phyloP scores from a whole-genome alignment of 2,113 vertebrate species.

The Pollachius pollachius region DNA sequence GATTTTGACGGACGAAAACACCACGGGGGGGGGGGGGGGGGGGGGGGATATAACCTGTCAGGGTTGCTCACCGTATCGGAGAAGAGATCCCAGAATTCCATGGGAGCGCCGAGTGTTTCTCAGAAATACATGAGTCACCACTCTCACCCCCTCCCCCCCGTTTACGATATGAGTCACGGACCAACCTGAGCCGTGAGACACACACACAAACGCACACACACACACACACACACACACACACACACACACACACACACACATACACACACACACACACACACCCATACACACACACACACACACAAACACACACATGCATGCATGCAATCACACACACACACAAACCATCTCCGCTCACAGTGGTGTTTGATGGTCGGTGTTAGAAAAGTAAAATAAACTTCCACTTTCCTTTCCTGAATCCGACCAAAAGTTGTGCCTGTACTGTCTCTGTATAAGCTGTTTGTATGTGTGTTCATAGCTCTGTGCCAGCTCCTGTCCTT shows the following conservation, averaged over 20 bases:
- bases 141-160: conserved; percentile 9
- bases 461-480: conserved; percentile 19
- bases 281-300: no score
- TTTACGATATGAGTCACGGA: conserved; percentile 51
- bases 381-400: conserved; percentile 26
- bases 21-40: conserved; percentile 1
- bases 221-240: conserved; percentile 5
- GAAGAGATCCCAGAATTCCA: conserved; percentile 15
- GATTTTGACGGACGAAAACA: neutral
- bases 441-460: conserved; percentile 17
- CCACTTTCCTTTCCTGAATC: conserved; percentile 31
- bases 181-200: conserved; percentile 32
- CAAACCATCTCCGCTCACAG: conserved; percentile 12
- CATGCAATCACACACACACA: neutral
- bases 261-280: no score
- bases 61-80: conserved; percentile 44
- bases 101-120: conserved; percentile 28
- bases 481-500: conserved; percentile 36
- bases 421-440: conserved; percentile 20
- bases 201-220: conserved; percentile 14
- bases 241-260: conserved; percentile 12
- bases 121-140: conserved; percentile 61
- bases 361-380: conserved; percentile 23
- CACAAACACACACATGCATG: no score
- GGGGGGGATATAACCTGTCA: conserved; percentile 19